Evolutionary conservation across 92 coral and sea anemone species (phyloP).

Genomic region (Pocillopora meandrina): DNA sequence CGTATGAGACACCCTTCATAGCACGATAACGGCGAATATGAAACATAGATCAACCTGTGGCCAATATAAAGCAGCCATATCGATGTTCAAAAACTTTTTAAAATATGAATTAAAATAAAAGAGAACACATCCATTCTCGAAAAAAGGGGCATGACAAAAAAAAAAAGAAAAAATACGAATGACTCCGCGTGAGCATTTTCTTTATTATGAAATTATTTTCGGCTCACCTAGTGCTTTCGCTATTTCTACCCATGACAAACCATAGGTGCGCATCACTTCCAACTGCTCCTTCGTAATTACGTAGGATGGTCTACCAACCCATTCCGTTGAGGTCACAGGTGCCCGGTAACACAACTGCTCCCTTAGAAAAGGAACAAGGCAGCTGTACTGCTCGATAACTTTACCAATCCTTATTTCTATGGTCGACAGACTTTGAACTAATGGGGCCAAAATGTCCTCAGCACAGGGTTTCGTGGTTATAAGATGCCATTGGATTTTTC

Average conservation of each 20-base stretch:
- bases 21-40: neutral
- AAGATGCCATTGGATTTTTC: slow-evolving; percentile 20
- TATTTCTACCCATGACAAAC: slow-evolving; percentile 37
- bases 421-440: too few relatives aligned
- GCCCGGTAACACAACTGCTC: slow-evolving; percentile 27
- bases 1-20: neutral
- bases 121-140: too few relatives aligned
- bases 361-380: neutral
- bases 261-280: slow-evolving; percentile 37
- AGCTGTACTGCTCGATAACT: too few relatives aligned
- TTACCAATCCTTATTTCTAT: too few relatives aligned
- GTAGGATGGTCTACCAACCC: slow-evolving; percentile 49
- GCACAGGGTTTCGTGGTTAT: slow-evolving; percentile 7
- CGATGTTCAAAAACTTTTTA: too few relatives aligned
- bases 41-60: neutral
- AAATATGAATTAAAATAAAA: too few relatives aligned
- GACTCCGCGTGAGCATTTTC: neutral
- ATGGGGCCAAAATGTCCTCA: neutral
- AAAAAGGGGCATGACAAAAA: neutral
- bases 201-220: neutral
- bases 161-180: neutral
- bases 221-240: slow-evolving; percentile 29
- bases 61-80: neutral
- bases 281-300: slow-evolving; percentile 52
- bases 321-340: slow-evolving; percentile 1